Evolutionary conservation across 2,797 vertebrate species (phyloP), one percentile per base, ranked within the genome.

Genomic region (Molothrus aeneus): DNA sequence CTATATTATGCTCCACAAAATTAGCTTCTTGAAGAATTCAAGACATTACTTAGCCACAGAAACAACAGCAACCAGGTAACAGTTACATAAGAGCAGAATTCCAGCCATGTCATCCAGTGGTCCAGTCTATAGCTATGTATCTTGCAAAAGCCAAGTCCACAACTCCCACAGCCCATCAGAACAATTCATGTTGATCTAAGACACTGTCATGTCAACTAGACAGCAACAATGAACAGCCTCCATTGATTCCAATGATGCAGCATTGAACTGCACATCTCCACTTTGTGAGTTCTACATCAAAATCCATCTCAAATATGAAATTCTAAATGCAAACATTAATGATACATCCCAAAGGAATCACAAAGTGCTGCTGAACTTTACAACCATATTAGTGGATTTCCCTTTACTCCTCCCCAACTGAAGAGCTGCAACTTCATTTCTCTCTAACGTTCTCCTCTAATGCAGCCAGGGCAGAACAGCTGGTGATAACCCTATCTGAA

Each of bases 401-500:
- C 29, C 54, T 81, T 90, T 80, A 74, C 66, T 75, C 24, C 40
- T 80, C 45, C 69, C 56, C 20, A 40, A 42, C 0, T 45, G 18
- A 91, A 77, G 28, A 83, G 68, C 48, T 73, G 59, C 85, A 88
- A 66, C 50, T 73, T 80, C 68, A 69, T 64, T 43, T 34, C n/a
- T n/a, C n/a, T n/a, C n/a, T n/a, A n/a, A n/a, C n/a, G 14, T 79
- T 34, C 48, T 87, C 73, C 77, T 86, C 69, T 88, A 72, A 54
- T 17, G 20, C 15, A 92, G 66, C 24, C 90, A 88, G 36, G 36
- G 13, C 28, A 92, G 70, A 91, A 78, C n/a, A 93, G 85, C 38
- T 90, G 78, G 38, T 53, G 80, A 79, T 85, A 96, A 83, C 89
- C 81, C 77, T 32, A 47, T 88, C n/a, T 45, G 32, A 96, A 94